Base-by-base conservation (phyloP, 1,140 invertebrate genomes). In the Orchesella cincta region DNA sequence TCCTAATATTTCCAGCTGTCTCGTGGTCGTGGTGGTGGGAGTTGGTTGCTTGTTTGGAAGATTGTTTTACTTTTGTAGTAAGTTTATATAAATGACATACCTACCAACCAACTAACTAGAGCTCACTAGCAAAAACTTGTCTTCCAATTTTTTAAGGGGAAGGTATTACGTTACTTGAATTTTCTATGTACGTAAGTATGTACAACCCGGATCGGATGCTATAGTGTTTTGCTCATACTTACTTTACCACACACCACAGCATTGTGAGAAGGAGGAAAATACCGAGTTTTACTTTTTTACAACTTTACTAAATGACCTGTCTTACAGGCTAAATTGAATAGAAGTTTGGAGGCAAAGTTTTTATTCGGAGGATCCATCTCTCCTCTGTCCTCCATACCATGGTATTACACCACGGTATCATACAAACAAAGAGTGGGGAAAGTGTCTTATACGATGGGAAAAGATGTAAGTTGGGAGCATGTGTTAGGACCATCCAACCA, bases 301-400 rank as follows among this genome's bases (percentile, higher is more conserved):
- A 46, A 46, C 39, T 46, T 46, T 46, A 57, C 52, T 57, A 57
- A 57, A 57, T 57, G 52, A 57, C 52, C 52, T 26, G 23, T 26
- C 52, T 14, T 26, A 57, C 52, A 14, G 8, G 52, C 8, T 57
- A 57, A 57, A 57, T 57, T 57, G 52, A 57, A 57, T 57, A 23
- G 52, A 57, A 57, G 3, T 57, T 57, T 12, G 52, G 5, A 57
- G 52, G 23, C 8, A 57, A 57, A 57, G 23, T 26, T 57, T 57
- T 57, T 46, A 8, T 46, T 46, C 39, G 5, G 39, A 5, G 39
- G 39, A 46, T n/a, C n/a, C n/a, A n/a, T n/a, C n/a, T n/a, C n/a
- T n/a, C n/a, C n/a, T n/a, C n/a, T n/a, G n/a, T n/a, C n/a, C n/a
- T n/a, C n/a, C n/a, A n/a, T n/a, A n/a, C n/a, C n/a, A n/a, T n/a